phyloP scores from a whole-genome alignment of 2,113 vertebrate species.

The Thalassarche chlororhynchos region DNA sequence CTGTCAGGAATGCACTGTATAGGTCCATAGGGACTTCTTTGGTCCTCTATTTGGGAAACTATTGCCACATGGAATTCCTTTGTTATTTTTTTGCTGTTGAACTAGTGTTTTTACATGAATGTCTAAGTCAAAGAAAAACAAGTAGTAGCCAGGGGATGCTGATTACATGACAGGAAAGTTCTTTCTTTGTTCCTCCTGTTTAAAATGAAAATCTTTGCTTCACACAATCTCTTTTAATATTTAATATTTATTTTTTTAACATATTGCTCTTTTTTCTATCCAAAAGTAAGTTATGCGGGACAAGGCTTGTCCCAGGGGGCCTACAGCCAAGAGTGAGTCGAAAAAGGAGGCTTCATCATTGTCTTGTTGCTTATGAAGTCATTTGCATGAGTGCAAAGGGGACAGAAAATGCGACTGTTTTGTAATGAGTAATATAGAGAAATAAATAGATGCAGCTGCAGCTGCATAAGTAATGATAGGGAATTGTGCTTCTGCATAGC shows the following conservation, averaged over 20 bases:
- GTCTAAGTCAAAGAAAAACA: neutral
- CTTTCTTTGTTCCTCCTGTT: neutral
- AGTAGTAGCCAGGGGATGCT: neutral
- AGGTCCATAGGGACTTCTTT: neutral
- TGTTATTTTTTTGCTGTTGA: neutral
- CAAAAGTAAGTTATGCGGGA: neutral
- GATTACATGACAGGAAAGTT: neutral
- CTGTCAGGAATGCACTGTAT: neutral
- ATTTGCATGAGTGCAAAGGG: neutral
- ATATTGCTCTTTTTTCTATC: neutral
- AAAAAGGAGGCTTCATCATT: neutral
- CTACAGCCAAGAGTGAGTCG: accelerated
- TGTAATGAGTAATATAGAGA: neutral
- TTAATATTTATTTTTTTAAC: neutral
- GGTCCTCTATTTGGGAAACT: neutral
- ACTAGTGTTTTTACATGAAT: neutral
- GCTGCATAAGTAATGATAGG: neutral
- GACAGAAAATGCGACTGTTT: neutral
- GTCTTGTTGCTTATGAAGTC: neutral
- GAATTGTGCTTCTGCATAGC: neutral
- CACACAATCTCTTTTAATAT: neutral
- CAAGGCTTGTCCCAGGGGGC: neutral
- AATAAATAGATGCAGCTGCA: conserved; percentile 9
- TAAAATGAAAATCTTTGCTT: neutral
- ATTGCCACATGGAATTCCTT: neutral